A percentile compares a stretch with the other conserved stretches of the same genome.
These are phyloP conservation scores for Caenorhabditis virilis DNA, from an alignment of 2,888 invertebrate genomes.

Conservation along the genomic window DNA sequence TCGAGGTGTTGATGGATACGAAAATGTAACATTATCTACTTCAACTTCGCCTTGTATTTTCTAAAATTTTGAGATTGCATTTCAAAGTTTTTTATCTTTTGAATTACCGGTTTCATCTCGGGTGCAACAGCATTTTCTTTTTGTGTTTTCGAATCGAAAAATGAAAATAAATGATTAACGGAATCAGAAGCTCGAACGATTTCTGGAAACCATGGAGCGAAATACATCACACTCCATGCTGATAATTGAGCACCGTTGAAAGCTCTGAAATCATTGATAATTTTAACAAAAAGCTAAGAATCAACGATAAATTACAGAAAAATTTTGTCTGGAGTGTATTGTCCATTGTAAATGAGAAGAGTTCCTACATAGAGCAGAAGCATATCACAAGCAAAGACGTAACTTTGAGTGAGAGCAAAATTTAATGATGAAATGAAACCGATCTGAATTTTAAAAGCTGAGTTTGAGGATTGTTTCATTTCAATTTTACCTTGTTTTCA, in stretches of 20 bases:
- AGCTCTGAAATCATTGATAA: slow-evolving; percentile 8
- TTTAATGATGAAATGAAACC: slow-evolving; percentile 32
- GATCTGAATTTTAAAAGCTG: slow-evolving; percentile 20
- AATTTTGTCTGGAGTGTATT: slow-evolving; percentile 21
- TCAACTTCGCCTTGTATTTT: slow-evolving; percentile 79
- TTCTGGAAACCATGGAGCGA: slow-evolving; percentile 26
- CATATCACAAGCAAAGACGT: slow-evolving; percentile 47
- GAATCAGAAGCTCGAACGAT: slow-evolving; percentile 24
- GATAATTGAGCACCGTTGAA: slow-evolving; percentile 39
- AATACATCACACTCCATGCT: slow-evolving; percentile 39
- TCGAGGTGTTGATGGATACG: slow-evolving; percentile 82
- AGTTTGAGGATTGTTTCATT: too few species aligned
- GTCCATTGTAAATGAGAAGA: slow-evolving; percentile 38
- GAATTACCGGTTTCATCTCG: slow-evolving; percentile 15
- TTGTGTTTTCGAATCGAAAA: slow-evolving; percentile 9
- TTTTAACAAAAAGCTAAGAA: neutral
- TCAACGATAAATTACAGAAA: slow-evolving; percentile 13
- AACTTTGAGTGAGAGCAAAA: slow-evolving; percentile 39
- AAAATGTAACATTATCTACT: slow-evolving; percentile 79
- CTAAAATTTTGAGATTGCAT: neutral
- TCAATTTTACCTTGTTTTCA: slow-evolving; percentile 18
- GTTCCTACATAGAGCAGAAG: slow-evolving; percentile 38
- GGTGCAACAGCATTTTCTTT: neutral
- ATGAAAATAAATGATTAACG: slow-evolving; percentile 27
- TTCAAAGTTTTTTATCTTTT: too few species aligned